A percentile compares a stretch with the other conserved stretches of the same genome.
Evolutionary conservation across 2,888 invertebrate genomes (phyloP).

Genomic region (Brenthis ino): DNA sequence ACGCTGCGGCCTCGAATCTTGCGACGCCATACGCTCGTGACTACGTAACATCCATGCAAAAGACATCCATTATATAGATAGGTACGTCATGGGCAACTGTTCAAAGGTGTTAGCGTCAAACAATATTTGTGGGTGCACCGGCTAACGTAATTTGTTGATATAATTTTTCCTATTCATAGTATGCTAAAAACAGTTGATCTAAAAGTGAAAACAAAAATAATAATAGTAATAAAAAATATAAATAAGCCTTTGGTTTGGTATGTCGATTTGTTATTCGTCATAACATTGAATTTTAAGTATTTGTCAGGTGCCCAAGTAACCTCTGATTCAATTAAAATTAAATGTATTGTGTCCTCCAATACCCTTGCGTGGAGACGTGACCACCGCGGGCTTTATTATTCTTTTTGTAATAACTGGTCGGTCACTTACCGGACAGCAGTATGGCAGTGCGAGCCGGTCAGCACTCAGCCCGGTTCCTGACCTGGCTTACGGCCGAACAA

Average conservation of each 20-base stretch:
- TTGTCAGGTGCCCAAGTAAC: background rate
- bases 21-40: conserved; percentile 51
- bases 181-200: background rate
- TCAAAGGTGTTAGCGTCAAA: conserved; percentile 33
- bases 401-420: conserved; percentile 41
- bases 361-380: conserved; percentile 49
- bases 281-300: background rate
- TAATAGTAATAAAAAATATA: too few species aligned
- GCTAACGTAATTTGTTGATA: conserved; percentile 29
- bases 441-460: conserved; percentile 39
- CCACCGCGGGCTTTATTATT: conserved; percentile 49
- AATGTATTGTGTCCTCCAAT: conserved; percentile 27
- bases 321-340: background rate
- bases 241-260: too few species aligned
- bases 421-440: conserved; percentile 38
- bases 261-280: background rate
- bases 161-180: conserved; percentile 31
- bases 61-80: conserved; percentile 14
- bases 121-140: conserved; percentile 27
- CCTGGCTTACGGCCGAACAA: conserved; percentile 45
- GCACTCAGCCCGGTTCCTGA: conserved; percentile 52
- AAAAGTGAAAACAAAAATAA: background rate
- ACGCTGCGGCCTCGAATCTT: conserved; percentile 51
- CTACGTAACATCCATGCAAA: conserved; percentile 44
- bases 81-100: conserved; percentile 33